Evolutionary conservation across 1,140 invertebrate species (phyloP).

Genomic region (Nasonia longicornis): DNA sequence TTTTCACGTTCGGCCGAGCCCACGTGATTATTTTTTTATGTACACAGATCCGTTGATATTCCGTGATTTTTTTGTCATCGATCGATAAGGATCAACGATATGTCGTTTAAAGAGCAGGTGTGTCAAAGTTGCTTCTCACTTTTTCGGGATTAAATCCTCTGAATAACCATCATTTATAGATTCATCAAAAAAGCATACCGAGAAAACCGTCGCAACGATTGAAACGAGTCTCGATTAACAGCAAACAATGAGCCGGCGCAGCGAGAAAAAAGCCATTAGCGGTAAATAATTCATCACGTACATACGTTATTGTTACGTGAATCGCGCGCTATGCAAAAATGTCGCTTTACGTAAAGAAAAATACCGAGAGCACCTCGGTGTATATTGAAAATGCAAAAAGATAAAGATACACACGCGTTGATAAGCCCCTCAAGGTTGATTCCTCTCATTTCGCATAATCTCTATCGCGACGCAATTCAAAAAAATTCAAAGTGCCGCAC

Average conservation of each 20-base stretch:
- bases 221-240: background rate
- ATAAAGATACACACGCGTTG: background rate
- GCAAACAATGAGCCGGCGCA: background rate
- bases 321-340: conserved; percentile 4
- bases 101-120: too few species aligned
- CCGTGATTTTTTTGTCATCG: too few species aligned
- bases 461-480: background rate
- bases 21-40: too few species aligned
- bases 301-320: background rate
- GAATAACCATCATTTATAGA: too few species aligned
- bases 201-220: too few species aligned
- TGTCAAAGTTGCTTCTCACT: too few species aligned
- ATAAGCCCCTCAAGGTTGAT: conserved; percentile 27
- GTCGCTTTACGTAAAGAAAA: conserved; percentile 16
- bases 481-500: background rate
- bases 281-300: conserved; percentile 22
- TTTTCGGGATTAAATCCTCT: too few species aligned
- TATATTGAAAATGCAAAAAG: background rate
- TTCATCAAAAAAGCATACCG: too few species aligned
- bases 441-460: background rate
- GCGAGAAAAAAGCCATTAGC: background rate
- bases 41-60: too few species aligned
- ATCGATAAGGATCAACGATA: too few species aligned
- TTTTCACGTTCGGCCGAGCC: too few species aligned
- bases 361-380: background rate